phyloP scores from a whole-genome alignment of 1,140 invertebrate genomes.

The Sycophila sp. region DNA sequence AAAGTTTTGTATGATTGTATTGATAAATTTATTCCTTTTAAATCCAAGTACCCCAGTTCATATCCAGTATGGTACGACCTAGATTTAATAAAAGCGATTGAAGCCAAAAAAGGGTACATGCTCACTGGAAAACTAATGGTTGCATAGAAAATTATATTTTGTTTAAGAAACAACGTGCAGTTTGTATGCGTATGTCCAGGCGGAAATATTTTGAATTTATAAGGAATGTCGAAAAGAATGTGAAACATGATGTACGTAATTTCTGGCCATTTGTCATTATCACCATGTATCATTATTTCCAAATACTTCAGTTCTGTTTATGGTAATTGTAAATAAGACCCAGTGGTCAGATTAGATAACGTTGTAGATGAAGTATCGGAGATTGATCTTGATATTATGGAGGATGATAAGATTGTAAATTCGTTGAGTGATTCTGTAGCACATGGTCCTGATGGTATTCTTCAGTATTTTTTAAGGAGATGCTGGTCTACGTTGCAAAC shows the following conservation, averaged over 20 bases:
- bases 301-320: background rate
- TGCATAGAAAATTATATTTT: background rate
- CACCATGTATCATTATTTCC: background rate
- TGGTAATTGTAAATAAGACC: background rate
- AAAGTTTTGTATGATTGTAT: background rate
- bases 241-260: background rate
- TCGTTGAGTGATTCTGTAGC: too few species aligned
- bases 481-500: background rate
- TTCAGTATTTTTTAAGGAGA: background rate
- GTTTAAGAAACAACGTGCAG: background rate
- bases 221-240: background rate
- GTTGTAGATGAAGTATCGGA: background rate
- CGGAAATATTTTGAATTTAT: background rate
- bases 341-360: background rate
- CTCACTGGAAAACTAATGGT: background rate
- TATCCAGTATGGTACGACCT: background rate
- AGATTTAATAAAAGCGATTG: background rate
- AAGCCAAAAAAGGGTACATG: background rate
- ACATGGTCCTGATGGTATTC: background rate
- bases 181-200: background rate
- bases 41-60: background rate
- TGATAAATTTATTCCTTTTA: background rate
- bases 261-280: background rate
- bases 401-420: too few species aligned
- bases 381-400: background rate